phyloP scores from a whole-genome alignment of 1,140 invertebrate species.

The Phenacoccus solenopsis region DNA sequence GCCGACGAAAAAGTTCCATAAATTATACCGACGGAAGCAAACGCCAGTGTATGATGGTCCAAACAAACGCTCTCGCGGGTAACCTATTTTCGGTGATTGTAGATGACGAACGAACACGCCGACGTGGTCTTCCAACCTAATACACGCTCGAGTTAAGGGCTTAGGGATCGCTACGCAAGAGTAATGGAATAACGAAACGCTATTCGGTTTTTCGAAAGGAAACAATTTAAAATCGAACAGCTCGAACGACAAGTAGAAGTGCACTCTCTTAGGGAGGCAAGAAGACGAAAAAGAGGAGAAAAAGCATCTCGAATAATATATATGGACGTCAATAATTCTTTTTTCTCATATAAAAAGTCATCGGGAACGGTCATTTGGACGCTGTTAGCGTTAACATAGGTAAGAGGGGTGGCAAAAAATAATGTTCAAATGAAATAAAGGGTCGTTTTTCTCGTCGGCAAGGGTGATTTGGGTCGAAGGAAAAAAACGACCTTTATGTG shows the following conservation, averaged over 20 bases:
- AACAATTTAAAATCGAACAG: background rate
- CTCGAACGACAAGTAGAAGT: background rate
- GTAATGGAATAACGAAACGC: too few species aligned
- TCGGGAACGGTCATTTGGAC: background rate
- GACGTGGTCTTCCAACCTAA: too few species aligned
- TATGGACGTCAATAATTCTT: background rate
- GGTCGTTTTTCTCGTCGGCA: background rate
- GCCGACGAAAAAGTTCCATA: too few species aligned
- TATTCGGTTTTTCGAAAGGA: background rate
- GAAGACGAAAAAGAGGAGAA: background rate
- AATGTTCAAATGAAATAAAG: background rate
- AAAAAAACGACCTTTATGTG: conserved; percentile 1
- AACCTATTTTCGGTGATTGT: too few species aligned
- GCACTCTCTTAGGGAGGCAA: too few species aligned
- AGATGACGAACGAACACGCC: too few species aligned
- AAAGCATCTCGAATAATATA: background rate
- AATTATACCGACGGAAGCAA: too few species aligned
- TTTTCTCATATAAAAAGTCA: conserved; percentile 3
- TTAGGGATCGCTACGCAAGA: too few species aligned
- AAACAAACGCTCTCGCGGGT: too few species aligned
- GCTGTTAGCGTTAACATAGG: background rate
- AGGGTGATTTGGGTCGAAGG: background rate
- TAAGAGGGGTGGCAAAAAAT: background rate
- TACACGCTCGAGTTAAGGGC: too few species aligned
- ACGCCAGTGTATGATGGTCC: too few species aligned